A percentile compares a stretch with the other conserved stretches of the same genome.
phyloP scores from a whole-genome alignment of 2,888 invertebrate species.

The Allacma fusca region DNA sequence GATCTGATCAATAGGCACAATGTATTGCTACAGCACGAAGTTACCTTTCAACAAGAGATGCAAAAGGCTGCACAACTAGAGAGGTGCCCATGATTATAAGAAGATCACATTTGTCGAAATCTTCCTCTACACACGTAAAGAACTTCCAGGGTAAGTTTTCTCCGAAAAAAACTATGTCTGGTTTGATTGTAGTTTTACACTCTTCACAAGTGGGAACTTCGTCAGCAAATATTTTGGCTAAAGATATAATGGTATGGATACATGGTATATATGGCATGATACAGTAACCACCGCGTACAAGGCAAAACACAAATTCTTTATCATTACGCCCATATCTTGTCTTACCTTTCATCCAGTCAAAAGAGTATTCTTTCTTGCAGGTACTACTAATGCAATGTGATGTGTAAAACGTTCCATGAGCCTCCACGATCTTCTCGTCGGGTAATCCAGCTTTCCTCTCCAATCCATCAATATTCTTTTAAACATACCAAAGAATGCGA shows the following conservation, averaged over 20 bases:
- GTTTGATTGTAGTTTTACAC: constrained; percentile 85
- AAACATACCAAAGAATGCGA: not conserved
- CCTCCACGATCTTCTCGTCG: constrained; percentile 86
- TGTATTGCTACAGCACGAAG: constrained; percentile 47
- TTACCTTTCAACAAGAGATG: constrained; percentile 82
- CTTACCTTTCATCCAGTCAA: constrained; percentile 89
- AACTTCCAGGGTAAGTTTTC: constrained; percentile 86
- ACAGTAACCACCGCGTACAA: no score
- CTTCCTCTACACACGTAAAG: constrained; percentile 73
- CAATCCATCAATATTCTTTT: constrained; percentile 89
- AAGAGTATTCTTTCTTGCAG: constrained; percentile 76
- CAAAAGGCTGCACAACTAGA: constrained; percentile 92
- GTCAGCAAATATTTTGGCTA: constrained; percentile 77
- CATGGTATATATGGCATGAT: not conserved
- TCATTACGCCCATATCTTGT: no score
- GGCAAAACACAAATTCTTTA: no score
- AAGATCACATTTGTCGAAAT: constrained; percentile 87
- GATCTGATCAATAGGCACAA: no score
- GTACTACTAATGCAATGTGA: constrained; percentile 77
- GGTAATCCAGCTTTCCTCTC: constrained; percentile 86
- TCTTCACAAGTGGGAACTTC: constrained; percentile 77
- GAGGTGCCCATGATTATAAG: constrained; percentile 96
- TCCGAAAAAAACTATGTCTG: constrained; percentile 96
- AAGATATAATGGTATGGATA: not conserved
- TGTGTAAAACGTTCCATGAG: constrained; percentile 91